Percentiles rank a stretch among this genome's conserved stretches.
Evolutionary conservation across 1,140 invertebrate genomes (phyloP).

Genomic region (Hestina assimilis): DNA sequence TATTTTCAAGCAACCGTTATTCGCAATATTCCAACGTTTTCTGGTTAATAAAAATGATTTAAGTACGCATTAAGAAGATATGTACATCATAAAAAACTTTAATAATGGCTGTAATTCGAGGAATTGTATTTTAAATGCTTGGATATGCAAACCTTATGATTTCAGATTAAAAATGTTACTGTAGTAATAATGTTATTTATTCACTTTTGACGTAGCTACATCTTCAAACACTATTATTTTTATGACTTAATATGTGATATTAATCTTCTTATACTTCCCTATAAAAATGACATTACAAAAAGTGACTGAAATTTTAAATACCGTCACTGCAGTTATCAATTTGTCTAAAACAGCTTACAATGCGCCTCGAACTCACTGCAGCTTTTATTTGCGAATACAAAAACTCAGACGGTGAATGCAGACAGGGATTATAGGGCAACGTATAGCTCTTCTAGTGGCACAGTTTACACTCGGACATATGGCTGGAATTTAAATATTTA

Average conservation of each 20-base stretch:
- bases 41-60: constrained; percentile 73
- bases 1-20: no score
- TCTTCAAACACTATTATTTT: no score
- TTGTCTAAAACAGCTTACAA: constrained; percentile 26
- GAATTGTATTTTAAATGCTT: background rate
- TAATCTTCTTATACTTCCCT: no score
- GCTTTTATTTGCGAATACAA: constrained; percentile 11
- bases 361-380: constrained; percentile 12
- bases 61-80: constrained; percentile 60
- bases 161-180: no score
- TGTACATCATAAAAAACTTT: constrained; percentile 49
- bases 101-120: constrained; percentile 28
- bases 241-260: no score
- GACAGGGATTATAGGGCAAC: constrained; percentile 10
- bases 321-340: constrained; percentile 16
- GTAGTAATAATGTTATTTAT: no score
- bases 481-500: background rate
- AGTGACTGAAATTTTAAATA: constrained; percentile 1
- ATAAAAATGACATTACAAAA: background rate
- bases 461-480: constrained; percentile 9
- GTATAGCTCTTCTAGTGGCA: constrained; percentile 2
- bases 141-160: no score
- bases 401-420: constrained; percentile 11
- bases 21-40: constrained; percentile 60
- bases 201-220: no score